Evolutionary conservation across 1,140 invertebrate species (phyloP).

Genomic region (Holotrichia oblita): DNA sequence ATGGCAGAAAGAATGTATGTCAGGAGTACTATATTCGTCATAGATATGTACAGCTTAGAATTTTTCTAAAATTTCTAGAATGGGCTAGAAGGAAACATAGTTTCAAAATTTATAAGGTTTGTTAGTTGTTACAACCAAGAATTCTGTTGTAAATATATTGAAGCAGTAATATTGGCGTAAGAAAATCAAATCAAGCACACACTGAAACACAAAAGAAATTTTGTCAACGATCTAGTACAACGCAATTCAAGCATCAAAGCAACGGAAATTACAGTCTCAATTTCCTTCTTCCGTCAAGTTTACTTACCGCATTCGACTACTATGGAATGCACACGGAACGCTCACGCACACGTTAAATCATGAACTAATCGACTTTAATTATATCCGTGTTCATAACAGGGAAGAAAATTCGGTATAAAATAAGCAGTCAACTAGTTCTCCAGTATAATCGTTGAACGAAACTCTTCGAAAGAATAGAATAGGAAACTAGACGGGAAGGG

Average conservation of each 20-base stretch:
- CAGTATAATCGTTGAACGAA: neutral
- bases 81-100: too few relatives aligned
- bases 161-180: too few relatives aligned
- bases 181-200: too few relatives aligned
- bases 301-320: neutral
- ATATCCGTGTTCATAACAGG: neutral
- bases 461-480: too few relatives aligned
- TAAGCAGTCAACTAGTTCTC: neutral
- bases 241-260: neutral
- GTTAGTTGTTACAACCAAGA: too few relatives aligned
- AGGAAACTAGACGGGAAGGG: neutral
- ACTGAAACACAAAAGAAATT: too few relatives aligned
- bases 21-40: too few relatives aligned
- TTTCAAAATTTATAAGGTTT: too few relatives aligned
- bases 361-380: constrained; percentile 6
- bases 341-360: neutral
- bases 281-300: neutral
- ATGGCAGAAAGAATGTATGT: too few relatives aligned
- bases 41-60: too few relatives aligned
- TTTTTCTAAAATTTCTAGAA: too few relatives aligned
- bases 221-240: neutral
- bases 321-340: neutral
- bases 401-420: neutral
- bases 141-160: too few relatives aligned
- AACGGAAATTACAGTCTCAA: constrained; percentile 20